A percentile compares a stretch with the other conserved stretches of the same genome.
phyloP scores from a whole-genome alignment of 2,888 invertebrate species.

The Pherbina coryleti region DNA sequence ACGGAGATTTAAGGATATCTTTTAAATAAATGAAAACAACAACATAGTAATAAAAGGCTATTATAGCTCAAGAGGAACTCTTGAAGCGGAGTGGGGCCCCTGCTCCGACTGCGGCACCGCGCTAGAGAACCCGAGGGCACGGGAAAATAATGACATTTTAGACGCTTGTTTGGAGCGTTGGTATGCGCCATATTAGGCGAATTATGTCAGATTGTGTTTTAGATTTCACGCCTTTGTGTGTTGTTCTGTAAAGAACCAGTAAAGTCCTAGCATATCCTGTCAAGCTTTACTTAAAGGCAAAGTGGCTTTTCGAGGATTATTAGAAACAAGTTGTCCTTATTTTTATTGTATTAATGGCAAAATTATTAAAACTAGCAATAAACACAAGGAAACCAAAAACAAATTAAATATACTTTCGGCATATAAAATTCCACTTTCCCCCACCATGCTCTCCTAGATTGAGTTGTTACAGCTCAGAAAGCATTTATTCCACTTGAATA shows the following conservation, averaged over 20 bases:
- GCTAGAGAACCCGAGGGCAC: constrained; percentile 5
- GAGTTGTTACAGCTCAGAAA: background rate
- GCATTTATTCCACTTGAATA: background rate
- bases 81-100: background rate
- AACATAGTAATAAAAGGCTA: constrained; percentile 65
- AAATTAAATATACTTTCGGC: background rate
- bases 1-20: constrained; percentile 58
- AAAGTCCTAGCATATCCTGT: background rate
- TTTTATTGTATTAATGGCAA: background rate
- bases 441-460: background rate
- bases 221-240: constrained; percentile 42
- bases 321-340: background rate
- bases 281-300: background rate
- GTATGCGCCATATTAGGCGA: constrained; percentile 58
- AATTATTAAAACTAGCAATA: background rate
- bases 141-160: constrained; percentile 45
- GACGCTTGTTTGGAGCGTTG: constrained; percentile 50
- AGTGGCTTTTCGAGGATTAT: constrained; percentile 22
- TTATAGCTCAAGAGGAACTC: constrained; percentile 59
- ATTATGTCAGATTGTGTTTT: constrained; percentile 50
- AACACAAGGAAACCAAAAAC: background rate
- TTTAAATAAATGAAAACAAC: constrained; percentile 48
- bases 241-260: background rate
- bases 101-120: background rate
- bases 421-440: background rate